Conservation (phyloP, 2,797 vertebrate genomes). For the Cuculus canorus region DNA sequence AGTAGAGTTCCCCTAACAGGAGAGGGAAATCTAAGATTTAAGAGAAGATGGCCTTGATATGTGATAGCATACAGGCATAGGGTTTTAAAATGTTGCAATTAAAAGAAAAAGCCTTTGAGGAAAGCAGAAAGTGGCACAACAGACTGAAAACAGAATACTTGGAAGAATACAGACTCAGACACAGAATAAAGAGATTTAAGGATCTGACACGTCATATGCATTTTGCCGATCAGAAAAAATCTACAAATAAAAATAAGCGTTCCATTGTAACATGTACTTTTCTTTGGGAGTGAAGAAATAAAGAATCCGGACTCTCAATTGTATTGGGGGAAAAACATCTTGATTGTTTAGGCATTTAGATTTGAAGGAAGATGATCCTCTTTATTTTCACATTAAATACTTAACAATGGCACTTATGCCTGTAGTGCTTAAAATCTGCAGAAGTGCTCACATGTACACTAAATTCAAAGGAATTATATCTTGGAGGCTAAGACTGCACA, state of each 20-base stretch:
- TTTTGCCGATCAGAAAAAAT: not conserved
- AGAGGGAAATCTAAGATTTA: not conserved
- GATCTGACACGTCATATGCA: not conserved
- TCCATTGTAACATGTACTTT: not conserved
- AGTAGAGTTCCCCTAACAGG: not conserved
- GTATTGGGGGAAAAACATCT: not conserved
- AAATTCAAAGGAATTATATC: not conserved
- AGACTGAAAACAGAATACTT: not conserved
- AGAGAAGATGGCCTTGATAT: not conserved
- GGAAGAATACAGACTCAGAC: not conserved
- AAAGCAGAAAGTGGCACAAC: not conserved
- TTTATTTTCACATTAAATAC: conserved; percentile 17
- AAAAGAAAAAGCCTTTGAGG: not conserved
- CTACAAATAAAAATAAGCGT: not conserved
- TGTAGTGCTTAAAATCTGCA: not conserved
- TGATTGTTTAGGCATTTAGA: conserved; percentile 26
- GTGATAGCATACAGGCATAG: not conserved
- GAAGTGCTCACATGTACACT: not conserved
- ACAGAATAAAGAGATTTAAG: not conserved
- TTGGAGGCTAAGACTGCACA: not conserved
- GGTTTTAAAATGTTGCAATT: not conserved
- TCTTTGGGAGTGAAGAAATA: not conserved
- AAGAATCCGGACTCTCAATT: not conserved
- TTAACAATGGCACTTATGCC: conserved; percentile 14
- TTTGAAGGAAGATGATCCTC: not conserved